Evolutionary conservation across 2,888 invertebrate species (phyloP), one percentile per base, ranked within the genome.

Genomic region (Caenorhabditis auriculariae): DNA sequence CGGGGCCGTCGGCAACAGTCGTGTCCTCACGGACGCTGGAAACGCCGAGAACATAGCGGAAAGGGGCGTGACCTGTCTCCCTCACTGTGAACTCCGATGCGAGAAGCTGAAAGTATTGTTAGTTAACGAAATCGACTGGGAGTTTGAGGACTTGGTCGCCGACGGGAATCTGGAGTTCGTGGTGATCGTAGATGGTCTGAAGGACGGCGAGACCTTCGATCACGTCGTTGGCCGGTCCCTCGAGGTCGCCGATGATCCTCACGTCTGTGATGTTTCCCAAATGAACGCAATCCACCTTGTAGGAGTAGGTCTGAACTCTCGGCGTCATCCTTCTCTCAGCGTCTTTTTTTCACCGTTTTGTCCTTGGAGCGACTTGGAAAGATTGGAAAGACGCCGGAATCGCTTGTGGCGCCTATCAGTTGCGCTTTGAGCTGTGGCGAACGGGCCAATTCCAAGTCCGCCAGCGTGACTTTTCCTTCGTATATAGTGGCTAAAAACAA

Each of bases 261-360:
- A 72, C 54, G 5, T 32, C 38, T 9, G 35, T 27, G 15, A 72
- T 51, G 6, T 54, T 39, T 4, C 71, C 74, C 27, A 76, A 42
- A 28, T 61, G 52, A n/a, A 80, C 74, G 24, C 69, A 66, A 15
- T 80, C 80, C 17, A 76, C 65, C 59, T 72, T 67, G 66, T 74
- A 80, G 2, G 59, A 45, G 46, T 69, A 60, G n/a, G 66, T 68
- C 72, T 78, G 54, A 35, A 65, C 54, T 26, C 19, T 35, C 17
- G 1, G 1, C 38, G 1, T 5, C 5, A 29, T 9, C 7, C 15
- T 45, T n/a, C n/a, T n/a, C n/a, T n/a, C n/a, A n/a, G n/a, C n/a
- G 24, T 12, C 49, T 50, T 17, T 56, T 58, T 15, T 61, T 59
- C 2, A 50, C 44, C 19, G 54, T 49, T n/a, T n/a, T n/a, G n/a